Conservation (phyloP, 2,113 vertebrate species). For the Pachypanchax playfairii region DNA sequence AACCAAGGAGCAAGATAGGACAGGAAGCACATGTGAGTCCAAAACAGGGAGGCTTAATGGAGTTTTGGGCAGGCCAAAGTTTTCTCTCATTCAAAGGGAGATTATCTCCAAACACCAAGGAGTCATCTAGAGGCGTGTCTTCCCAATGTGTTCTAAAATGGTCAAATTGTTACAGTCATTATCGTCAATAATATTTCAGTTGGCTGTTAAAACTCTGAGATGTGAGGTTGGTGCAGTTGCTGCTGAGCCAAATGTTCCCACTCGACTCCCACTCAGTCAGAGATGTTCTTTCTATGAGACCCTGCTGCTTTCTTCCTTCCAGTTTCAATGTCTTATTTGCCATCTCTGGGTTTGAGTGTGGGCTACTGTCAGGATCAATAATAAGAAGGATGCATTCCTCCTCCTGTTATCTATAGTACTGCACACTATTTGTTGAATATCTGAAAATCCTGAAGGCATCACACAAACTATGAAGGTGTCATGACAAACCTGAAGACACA, state of each 20-base stretch:
- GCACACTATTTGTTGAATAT: neutral
- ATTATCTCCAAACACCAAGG: too few species aligned
- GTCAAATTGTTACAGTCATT: constrained; percentile 13
- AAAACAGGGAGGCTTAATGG: too few species aligned
- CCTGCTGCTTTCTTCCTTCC: constrained; percentile 33
- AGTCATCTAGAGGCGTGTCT: too few species aligned
- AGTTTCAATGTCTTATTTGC: constrained; percentile 39
- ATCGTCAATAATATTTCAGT: constrained; percentile 23
- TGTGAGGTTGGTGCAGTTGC: constrained; percentile 25
- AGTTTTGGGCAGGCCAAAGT: too few species aligned
- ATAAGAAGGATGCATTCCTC: constrained; percentile 22
- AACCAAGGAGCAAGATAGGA: too few species aligned
- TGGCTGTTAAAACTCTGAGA: constrained; percentile 29
- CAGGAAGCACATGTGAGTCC: too few species aligned
- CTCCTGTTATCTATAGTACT: constrained; percentile 12
- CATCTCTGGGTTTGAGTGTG: constrained; percentile 39
- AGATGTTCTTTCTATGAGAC: constrained; percentile 42
- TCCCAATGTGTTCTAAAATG: too few species aligned
- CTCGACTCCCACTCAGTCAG: constrained; percentile 58
- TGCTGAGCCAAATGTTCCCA: constrained; percentile 48
- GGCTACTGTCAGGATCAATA: constrained; percentile 49
- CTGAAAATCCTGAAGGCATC: constrained; percentile 8
- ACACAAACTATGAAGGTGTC: constrained; percentile 8
- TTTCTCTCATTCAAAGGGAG: too few species aligned
- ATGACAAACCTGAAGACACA: neutral